Evolutionary conservation across 2,888 invertebrate genomes (phyloP).

Genomic region (Caenorhabditis doughertyi): DNA sequence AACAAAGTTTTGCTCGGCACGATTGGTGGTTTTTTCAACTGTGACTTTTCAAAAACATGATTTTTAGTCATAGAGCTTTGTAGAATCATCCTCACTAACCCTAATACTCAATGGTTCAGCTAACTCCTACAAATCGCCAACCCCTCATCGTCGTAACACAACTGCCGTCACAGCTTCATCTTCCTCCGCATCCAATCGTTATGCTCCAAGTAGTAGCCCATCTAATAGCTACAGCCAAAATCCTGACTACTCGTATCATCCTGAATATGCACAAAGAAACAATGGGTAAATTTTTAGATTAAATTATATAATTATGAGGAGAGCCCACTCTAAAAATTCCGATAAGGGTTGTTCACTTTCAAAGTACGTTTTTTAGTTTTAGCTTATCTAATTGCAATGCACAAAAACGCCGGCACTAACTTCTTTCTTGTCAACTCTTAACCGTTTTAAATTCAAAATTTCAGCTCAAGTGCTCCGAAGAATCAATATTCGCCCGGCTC

Average conservation of each 20-base stretch:
- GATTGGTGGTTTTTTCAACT: conserved; percentile 40
- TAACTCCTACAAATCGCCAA: conserved; percentile 70
- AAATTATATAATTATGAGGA: no score
- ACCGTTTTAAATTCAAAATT: neutral
- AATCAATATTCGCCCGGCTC: conserved; percentile 65
- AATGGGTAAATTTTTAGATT: conserved; percentile 53
- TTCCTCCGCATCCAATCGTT: conserved; percentile 43
- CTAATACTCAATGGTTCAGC: conserved; percentile 38
- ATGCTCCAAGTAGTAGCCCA: conserved; percentile 37
- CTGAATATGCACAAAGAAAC: conserved; percentile 54
- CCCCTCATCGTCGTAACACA: conserved; percentile 73
- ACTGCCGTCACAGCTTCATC: conserved; percentile 54
- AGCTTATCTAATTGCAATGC: no score
- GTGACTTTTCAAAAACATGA: conserved; percentile 19
- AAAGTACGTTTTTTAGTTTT: neutral
- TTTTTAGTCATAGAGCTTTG: conserved; percentile 33
- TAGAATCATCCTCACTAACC: no score
- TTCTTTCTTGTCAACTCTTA: no score
- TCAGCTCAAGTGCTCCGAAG: conserved; percentile 59
- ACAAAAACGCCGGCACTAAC: no score
- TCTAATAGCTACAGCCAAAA: conserved; percentile 33
- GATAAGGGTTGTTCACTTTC: no score
- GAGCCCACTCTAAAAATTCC: no score
- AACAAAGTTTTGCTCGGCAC: conserved; percentile 53
- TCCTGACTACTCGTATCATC: conserved; percentile 59